Base-by-base conservation (phyloP, 2,113 vertebrate species). In the Seriola rivoliana region DNA sequence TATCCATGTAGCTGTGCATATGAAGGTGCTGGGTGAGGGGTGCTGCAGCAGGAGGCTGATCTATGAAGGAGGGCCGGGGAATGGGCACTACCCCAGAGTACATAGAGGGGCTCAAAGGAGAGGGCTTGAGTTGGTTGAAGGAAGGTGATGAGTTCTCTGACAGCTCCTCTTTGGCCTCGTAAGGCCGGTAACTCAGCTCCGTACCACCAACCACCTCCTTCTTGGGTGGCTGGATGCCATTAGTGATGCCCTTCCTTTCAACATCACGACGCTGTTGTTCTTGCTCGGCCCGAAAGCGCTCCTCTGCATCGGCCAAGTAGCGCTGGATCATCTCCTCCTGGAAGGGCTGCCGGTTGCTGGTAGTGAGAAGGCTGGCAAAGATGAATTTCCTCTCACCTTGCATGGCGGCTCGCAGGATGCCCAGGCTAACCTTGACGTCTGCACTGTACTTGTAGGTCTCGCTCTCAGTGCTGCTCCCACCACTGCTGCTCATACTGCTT, bases 301-400 rank as follows among this genome's bases (percentile, higher is more conserved):
- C 97, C 93, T 99, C 96, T 0, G 98, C 98, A 0, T 99, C 98
- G 0, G 92, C 54, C 0, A 99, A 96, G 94, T 99, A 99, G 69
- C 96, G 92, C 81, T 97, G 97, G 94, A 99, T 99, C 98, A 99
- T 98, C 94, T 99, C 97, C 92, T 99, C 97, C 92, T 99, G 98
- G 91, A 97, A 99, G 14, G 97, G 98, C 93, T 99, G 98, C 4
- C 97, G 93, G 92, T 93, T 95, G 91, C 97, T 97, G 91, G 97
- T 98, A 54, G 97, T 97, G 84, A 99, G 95, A 32, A 96, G 95
- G 32, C 97, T 95, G 4, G 97, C 94, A 0, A 99, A 96, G 90
- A 99, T 96, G 85, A 97, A 96, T 74, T 96, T 97, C 54, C 97
- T 95, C 90, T 99, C 98, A 0, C 98, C 98, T 77, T 98, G 97